These are phyloP conservation scores for Ptychoptera contaminata DNA, from an alignment of 2,888 invertebrate species.

Conservation along the genomic window DNA sequence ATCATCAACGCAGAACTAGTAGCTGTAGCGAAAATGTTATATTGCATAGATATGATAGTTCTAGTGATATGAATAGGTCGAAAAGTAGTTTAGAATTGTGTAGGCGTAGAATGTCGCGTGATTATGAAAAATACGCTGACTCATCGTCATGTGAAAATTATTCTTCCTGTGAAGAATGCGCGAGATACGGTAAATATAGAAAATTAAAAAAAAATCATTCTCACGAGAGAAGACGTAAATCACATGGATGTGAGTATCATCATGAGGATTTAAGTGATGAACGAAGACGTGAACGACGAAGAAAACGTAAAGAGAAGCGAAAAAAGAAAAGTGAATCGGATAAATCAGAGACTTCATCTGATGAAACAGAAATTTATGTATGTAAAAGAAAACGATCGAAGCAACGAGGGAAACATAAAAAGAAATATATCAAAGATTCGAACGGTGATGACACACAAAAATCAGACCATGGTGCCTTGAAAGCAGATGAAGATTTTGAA, in stretches of 20 bases:
- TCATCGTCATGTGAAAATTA: constrained; percentile 31
- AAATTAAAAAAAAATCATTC: constrained; percentile 28
- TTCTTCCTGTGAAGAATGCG: constrained; percentile 29
- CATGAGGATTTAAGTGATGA: too few species aligned
- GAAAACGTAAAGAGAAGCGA: background rate
- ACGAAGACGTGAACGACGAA: constrained; percentile 13
- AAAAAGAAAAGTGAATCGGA: background rate
- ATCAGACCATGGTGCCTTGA: too few species aligned
- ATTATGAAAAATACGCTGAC: constrained; percentile 27
- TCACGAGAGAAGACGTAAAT: constrained; percentile 16
- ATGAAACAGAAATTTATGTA: too few species aligned
- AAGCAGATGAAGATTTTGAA: too few species aligned
- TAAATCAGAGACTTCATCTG: background rate
- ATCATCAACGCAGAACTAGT: constrained; percentile 25
- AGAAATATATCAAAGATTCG: too few species aligned
- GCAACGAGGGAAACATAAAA: too few species aligned
- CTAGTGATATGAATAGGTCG: constrained; percentile 27
- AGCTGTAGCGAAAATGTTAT: constrained; percentile 15
- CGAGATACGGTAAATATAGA: constrained; percentile 29
- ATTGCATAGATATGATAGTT: constrained; percentile 14
- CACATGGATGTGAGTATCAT: too few species aligned
- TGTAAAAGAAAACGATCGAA: too few species aligned
- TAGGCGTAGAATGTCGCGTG: constrained; percentile 18
- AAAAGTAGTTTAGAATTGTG: constrained; percentile 30
- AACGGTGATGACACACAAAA: too few species aligned